Evolutionary conservation across 2,797 vertebrate species (phyloP), one percentile per base, ranked within the genome.

Genomic region (Hydrophis major): DNA sequence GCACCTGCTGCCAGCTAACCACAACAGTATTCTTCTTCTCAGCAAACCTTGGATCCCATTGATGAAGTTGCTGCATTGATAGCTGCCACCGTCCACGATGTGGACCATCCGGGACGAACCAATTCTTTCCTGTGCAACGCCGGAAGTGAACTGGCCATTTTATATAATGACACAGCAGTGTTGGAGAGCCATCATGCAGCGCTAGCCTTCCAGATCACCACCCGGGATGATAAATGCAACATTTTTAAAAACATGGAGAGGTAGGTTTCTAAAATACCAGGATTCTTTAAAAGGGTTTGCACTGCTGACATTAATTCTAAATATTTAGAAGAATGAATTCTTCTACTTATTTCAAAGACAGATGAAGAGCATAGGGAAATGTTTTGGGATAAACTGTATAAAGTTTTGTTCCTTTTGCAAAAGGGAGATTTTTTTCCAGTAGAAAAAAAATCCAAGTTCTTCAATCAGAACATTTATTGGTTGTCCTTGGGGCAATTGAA

Each of bases 101-200:
- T 99, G 94, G 99, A 99, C 96, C 99, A 99, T 95, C 99, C 99
- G 0, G 99, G 99, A 89, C 98, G 99, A 86, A 99, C 99, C 88
- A 99, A 99, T 96, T 99, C 99, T 56, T 99, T 99, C 98, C 98
- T 99, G 95, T 99, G 99, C 96, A 99, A 99, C 0, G 98, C 99
- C 4, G 99, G 98, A 25, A 99, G 98, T 0, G 98, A 99, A 96
- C 98, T 99, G 37, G 99, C 99, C 0, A 97, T 99, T 42, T 97
- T 99, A 22, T 99, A 99, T 97, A 99, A 99, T 0, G 99, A 99
- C 98, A 99, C 97, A 0, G 99, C 99, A 0, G 99, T 99, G 95
- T 96, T 99, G 91, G 99, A 99, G 98, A 99, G 98, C 96, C 99
- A 99, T 92, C 99, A 99, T 0, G 98, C 98, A 0, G 99, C 99